Evolutionary conservation across 1,140 invertebrate species (phyloP), one percentile per base, ranked within the genome.

Genomic region (Drosophila simulans): DNA sequence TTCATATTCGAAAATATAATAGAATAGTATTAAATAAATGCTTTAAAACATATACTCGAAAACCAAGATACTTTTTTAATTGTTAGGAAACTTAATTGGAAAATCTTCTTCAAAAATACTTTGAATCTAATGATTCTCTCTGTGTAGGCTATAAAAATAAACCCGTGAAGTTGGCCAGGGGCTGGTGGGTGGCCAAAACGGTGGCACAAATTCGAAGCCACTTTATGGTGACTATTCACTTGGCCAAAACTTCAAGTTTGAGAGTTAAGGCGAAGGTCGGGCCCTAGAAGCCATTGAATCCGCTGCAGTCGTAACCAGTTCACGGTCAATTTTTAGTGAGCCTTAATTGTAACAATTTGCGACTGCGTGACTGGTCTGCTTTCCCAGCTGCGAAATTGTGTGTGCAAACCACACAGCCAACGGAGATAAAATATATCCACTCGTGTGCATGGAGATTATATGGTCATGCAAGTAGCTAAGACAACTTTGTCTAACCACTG

Each of bases 231-330:
- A 80, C 76, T 78, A 76, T 66, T 88, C 82, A 82, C 66, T 13
- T 13, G 13, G 13, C 76, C 71, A 77, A 52, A 64, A 10, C 31
- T 89, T 79, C 45, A 5, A 37, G 35, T 17, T 52, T 8, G 58
- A 60, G 52, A 46, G 63, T 77, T 52, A 86, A 85, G 82, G 77
- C 82, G 63, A 85, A 86, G 82, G 83, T 75, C 56, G 56, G 25
- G 39, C 54, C 25, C 35, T 45, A 58, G 39, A 22, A 58, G 54
- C n/a, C 7, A 20, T 42, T 7, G 12, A 43, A 37, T 48, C 22
- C 31, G 37, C 17, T 46, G 48, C 42, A 64, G 62, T 37, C 79
- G 13, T 39, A 69, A 80, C 46, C 82, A 81, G 73, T 85, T 85
- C 81, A 85, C 66, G 81, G 82, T 53, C 78, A 81, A 64, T 17